Conservation (phyloP, 2,888 invertebrate genomes). For the Torymus auratus region DNA sequence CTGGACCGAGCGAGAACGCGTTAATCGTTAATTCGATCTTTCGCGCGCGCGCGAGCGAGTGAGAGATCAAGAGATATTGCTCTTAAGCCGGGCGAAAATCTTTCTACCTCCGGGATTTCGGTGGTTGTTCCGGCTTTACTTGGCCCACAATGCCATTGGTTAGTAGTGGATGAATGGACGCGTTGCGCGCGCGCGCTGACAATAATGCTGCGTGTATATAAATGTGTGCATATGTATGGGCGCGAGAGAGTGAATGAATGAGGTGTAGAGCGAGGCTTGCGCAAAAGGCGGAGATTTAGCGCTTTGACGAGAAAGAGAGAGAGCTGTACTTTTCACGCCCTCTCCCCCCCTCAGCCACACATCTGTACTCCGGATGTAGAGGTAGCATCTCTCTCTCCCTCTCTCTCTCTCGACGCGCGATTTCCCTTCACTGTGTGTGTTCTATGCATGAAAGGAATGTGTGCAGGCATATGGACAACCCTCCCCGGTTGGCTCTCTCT, state of each 20-base stretch:
- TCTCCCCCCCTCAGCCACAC: slow-evolving; percentile 50
- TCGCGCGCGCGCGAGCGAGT: neutral
- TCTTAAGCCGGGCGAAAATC: no score
- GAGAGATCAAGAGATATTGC: no score
- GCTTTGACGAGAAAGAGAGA: slow-evolving; percentile 63
- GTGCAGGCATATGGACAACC: no score
- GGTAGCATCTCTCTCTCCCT: no score
- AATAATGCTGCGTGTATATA: neutral
- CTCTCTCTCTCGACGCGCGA: slow-evolving; percentile 6
- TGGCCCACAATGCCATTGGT: neutral
- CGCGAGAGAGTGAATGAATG: slow-evolving; percentile 4
- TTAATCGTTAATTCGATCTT: slow-evolving; percentile 48
- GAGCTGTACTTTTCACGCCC: slow-evolving; percentile 75
- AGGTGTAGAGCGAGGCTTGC: slow-evolving; percentile 25
- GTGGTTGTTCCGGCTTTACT: no score
- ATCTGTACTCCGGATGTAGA: slow-evolving; percentile 41
- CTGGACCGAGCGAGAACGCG: neutral
- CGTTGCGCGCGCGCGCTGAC: neutral
- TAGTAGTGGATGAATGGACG: slow-evolving; percentile 16
- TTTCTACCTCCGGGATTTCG: no score
- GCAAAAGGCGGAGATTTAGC: slow-evolving; percentile 43
- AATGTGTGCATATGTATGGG: neutral
- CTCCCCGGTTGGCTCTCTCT: no score
- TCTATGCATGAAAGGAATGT: no score
- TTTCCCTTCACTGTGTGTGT: neutral